phyloP scores from a whole-genome alignment of 2,797 vertebrate genomes.

The Odontamblyopus rebecca region DNA sequence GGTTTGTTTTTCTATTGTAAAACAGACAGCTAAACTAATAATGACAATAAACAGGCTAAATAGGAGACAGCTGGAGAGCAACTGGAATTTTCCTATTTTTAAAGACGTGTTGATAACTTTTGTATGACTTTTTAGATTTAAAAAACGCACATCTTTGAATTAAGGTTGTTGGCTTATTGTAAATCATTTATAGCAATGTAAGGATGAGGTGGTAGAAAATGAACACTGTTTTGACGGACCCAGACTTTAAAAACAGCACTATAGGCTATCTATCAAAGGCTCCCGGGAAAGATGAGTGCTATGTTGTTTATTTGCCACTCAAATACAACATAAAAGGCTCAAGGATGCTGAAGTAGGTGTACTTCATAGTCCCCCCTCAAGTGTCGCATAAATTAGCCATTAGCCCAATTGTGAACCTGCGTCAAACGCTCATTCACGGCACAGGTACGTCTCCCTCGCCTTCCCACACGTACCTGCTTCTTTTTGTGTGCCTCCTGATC shows the following conservation, averaged over 20 bases:
- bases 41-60: not conserved
- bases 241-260: not conserved
- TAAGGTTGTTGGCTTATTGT: not conserved
- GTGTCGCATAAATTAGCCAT: not conserved
- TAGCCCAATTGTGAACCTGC: not conserved
- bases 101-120: not conserved
- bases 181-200: not conserved
- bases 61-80: not conserved
- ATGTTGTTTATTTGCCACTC: not conserved
- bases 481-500: constrained; percentile 23
- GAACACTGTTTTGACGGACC: not conserved
- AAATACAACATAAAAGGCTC: not conserved
- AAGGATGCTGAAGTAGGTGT: not conserved
- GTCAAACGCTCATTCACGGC: constrained; percentile 2
- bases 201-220: constrained; percentile 3
- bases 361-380: not conserved
- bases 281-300: not conserved
- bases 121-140: not conserved
- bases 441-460: constrained; percentile 27
- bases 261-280: not conserved
- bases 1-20: not conserved
- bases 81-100: not conserved
- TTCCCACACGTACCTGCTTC: constrained; percentile 57
- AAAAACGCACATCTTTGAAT: not conserved
- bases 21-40: constrained; percentile 3